These are phyloP conservation scores for Oreotragus oreotragus DNA, from an alignment of 2,113 vertebrate species.

Conservation along the genomic window DNA sequence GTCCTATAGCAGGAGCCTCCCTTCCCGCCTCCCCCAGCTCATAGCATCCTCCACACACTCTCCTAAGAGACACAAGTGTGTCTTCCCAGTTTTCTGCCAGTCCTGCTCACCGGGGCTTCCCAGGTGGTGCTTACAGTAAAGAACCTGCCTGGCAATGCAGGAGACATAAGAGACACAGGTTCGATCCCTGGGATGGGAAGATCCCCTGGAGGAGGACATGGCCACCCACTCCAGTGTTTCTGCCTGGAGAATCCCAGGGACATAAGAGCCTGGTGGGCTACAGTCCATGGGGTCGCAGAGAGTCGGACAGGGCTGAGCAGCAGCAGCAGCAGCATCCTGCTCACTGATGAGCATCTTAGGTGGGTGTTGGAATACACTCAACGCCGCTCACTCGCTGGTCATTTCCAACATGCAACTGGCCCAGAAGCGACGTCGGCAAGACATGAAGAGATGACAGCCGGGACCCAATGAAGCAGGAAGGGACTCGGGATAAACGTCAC, in stretches of 20 bases:
- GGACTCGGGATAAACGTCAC: background rate
- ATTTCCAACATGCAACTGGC: background rate
- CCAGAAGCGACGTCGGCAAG: background rate
- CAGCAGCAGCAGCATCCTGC: background rate
- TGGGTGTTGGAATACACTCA: background rate
- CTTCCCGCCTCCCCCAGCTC: rapidly evolving
- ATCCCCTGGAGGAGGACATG: background rate
- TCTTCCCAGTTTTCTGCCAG: background rate
- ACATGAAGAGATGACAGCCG: background rate
- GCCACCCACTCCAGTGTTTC: background rate
- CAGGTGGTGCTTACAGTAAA: background rate
- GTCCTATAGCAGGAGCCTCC: background rate
- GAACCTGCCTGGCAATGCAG: background rate
- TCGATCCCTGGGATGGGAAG: background rate
- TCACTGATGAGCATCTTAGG: background rate
- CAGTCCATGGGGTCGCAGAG: background rate
- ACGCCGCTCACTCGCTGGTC: background rate
- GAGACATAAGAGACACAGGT: background rate
- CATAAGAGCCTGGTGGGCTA: background rate
- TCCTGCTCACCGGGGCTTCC: background rate
- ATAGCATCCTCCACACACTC: background rate
- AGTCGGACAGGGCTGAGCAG: background rate
- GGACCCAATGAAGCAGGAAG: background rate
- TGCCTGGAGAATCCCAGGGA: background rate
- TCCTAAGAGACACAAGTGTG: background rate